Percentiles rank a stretch among this genome's conserved stretches.
Evolutionary conservation across 1,140 invertebrate genomes (phyloP).

Genomic region (Pogonus chalceus): DNA sequence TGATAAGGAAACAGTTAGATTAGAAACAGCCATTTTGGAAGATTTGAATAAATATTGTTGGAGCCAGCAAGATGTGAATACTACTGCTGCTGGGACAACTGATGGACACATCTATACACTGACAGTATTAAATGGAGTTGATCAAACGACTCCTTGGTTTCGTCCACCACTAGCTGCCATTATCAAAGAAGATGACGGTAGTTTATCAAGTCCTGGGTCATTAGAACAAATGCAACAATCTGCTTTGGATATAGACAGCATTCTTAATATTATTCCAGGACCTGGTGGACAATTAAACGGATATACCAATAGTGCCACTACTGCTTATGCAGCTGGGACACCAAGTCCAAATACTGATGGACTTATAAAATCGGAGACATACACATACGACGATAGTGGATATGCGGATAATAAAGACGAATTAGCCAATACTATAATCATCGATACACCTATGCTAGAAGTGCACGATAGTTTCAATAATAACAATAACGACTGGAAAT

Average conservation of each 20-base stretch:
- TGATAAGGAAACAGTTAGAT: conserved; percentile 54
- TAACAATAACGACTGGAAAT: conserved; percentile 74
- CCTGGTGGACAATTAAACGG: conserved; percentile 37
- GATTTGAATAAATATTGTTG: conserved; percentile 73
- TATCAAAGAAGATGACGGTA: conserved; percentile 42
- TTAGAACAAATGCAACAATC: conserved; percentile 42
- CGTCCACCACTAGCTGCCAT: conserved; percentile 38
- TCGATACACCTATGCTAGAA: conserved; percentile 40
- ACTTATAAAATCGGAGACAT: conserved; percentile 50
- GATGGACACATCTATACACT: conserved; percentile 53
- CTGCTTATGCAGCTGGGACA: conserved; percentile 22
- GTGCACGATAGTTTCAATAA: conserved; percentile 43
- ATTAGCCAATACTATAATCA: conserved; percentile 35
- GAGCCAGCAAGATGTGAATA: conserved; percentile 46
- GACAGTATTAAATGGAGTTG: conserved; percentile 51
- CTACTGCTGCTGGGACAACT: conserved; percentile 17
- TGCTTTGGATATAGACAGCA: conserved; percentile 51
- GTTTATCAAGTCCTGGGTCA: conserved; percentile 46
- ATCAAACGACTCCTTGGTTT: conserved; percentile 40
- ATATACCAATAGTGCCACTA: conserved; percentile 40
- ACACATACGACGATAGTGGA: conserved; percentile 56
- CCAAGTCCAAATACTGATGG: conserved; percentile 33
- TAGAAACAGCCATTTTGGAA: conserved; percentile 63
- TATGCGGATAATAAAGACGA: conserved; percentile 59
- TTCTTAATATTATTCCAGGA: conserved; percentile 47